Evolutionary conservation across 1,140 invertebrate species (phyloP), one percentile per base, ranked within the genome.

Genomic region (Arion vulgaris): DNA sequence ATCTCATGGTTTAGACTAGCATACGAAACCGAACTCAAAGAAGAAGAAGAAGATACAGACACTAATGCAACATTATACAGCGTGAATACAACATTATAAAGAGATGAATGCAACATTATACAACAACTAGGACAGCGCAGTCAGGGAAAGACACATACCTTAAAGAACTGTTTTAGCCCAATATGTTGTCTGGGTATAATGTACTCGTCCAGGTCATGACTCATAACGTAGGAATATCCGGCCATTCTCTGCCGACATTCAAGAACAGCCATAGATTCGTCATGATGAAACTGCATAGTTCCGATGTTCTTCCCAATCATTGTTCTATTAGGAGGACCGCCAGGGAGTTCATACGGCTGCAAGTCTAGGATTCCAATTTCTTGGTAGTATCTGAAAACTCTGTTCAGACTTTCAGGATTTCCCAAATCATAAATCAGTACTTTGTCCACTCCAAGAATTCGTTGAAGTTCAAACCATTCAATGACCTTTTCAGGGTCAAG

Each of bases 401-500:
- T 84, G 1, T 17, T 28, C 13, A 84, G 19, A 15, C 7, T 38
- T 13, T 78, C 80, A 11, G 80, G 62, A 68, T 78, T 78, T 4
- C n/a, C 72, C 26, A 74, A 17, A 41, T 85, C 62, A 32, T 41
- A 80, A 28, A 85, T 49, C 38, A 80, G 71, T 1, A 85, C 73
- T 23, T 83, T 79, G 68, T 83, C 81, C 51, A 85, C 84, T 9
- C 84, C 84, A 36, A 82, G 80, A 0, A 85, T 32, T 15, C 74
- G 36, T 62, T 85, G 84, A 0, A 85, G 45, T 57, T 85, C 84
- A 53, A 85, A 80, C 84, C 84, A 82, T 62, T 85, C 84, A 23
- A 82, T 80, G 19, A 85, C 45, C 45, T 81, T 79, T 38, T 79
- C 69, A 19, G 84, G 84, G 66, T 82, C 77, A 51, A 82, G 76